Conservation (phyloP, 2,888 invertebrate species). For the Tiliacea aurago region DNA sequence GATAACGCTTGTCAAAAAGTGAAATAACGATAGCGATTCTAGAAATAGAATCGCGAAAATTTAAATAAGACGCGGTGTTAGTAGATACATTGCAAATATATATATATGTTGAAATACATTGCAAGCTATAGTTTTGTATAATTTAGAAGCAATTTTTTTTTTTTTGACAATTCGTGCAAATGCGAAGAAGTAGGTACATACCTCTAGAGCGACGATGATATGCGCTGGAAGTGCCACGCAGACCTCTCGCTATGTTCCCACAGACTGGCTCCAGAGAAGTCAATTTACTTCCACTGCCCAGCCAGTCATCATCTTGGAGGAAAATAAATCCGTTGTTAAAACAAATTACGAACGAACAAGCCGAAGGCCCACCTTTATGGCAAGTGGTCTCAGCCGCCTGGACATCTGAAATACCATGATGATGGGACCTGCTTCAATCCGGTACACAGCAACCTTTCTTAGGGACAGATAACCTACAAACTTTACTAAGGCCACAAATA, state of each 20-base stretch:
- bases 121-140: too few relatives aligned
- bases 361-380: not conserved
- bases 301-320: conserved; percentile 84
- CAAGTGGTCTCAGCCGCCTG: not conserved
- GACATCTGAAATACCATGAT: not conserved
- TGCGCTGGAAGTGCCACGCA: conserved; percentile 74
- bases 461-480: not conserved
- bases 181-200: conserved; percentile 5
- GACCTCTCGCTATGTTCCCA: conserved; percentile 85
- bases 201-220: conserved; percentile 47
- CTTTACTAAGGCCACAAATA: too few relatives aligned
- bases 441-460: not conserved
- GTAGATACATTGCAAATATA: too few relatives aligned
- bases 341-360: not conserved
- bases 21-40: too few relatives aligned
- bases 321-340: not conserved
- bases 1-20: too few relatives aligned
- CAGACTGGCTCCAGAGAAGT: conserved; percentile 87
- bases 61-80: too few relatives aligned
- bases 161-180: not conserved
- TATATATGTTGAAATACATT: too few relatives aligned
- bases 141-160: too few relatives aligned
- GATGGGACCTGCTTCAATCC: too few relatives aligned
- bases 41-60: too few relatives aligned
- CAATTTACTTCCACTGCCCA: conserved; percentile 84